These are phyloP conservation scores for Arizona elegans DNA, from an alignment of 2,113 vertebrate genomes.

Conservation along the genomic window DNA sequence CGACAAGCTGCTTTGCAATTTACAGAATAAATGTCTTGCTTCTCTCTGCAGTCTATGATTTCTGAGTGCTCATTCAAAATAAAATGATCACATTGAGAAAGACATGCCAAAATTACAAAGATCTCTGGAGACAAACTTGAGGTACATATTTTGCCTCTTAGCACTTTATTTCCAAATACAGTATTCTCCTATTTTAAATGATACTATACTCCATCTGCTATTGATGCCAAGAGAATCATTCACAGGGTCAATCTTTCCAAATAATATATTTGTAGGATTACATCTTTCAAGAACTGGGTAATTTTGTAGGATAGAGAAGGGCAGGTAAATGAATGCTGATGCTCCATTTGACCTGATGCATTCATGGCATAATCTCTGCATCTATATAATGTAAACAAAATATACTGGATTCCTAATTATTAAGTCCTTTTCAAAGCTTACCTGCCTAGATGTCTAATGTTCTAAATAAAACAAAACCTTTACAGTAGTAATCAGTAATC, in stretches of 20 bases:
- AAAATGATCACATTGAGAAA: slow-evolving; percentile 24
- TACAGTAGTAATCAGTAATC: not conserved
- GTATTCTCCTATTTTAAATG: slow-evolving; percentile 13
- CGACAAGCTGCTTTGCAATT: slow-evolving; percentile 27
- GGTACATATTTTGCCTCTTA: not conserved
- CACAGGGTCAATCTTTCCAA: not conserved
- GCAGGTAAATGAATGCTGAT: not conserved
- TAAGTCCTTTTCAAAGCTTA: not conserved
- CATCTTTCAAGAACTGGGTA: not conserved
- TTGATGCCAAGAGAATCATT: slow-evolving; percentile 11
- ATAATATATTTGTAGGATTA: not conserved
- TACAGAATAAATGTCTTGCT: slow-evolving; percentile 46
- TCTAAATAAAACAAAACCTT: not conserved
- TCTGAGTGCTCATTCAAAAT: slow-evolving; percentile 34
- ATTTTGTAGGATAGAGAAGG: not conserved
- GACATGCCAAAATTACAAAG: slow-evolving; percentile 14
- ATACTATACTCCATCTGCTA: not conserved
- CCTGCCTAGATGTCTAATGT: not conserved
- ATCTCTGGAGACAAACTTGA: rapidly evolving
- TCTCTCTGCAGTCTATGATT: slow-evolving; percentile 31
- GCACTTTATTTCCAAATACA: not conserved
- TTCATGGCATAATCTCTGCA: not conserved
- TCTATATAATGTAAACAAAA: not conserved
- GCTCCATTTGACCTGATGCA: not conserved
- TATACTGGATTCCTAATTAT: slow-evolving; percentile 8